Conservation (phyloP, 1,140 invertebrate genomes). For the Melitaea cinxia region DNA sequence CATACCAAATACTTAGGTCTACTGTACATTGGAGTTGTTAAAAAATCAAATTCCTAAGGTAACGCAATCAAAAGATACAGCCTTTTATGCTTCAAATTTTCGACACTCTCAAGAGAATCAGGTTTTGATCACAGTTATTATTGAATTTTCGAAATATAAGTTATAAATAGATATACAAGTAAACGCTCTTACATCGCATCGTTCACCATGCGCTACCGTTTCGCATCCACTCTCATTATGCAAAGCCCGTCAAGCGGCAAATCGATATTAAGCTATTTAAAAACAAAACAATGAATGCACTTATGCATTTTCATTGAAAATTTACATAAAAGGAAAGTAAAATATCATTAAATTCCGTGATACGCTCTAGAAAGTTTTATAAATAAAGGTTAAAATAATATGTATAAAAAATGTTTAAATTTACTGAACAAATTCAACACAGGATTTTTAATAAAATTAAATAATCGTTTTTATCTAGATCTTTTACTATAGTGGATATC, state of each 20-base stretch:
- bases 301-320: conserved; percentile 34
- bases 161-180: no score
- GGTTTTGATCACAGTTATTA: no score
- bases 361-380: not conserved
- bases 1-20: no score
- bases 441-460: no score
- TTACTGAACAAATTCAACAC: not conserved
- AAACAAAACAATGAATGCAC: conserved; percentile 28
- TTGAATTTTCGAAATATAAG: no score
- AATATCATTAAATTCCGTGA: not conserved
- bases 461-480: no score
- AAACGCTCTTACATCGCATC: not conserved
- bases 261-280: conserved; percentile 50
- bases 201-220: not conserved
- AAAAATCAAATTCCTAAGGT: no score
- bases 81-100: no score
- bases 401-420: not conserved
- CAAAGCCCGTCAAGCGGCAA: conserved; percentile 46
- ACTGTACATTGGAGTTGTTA: no score
- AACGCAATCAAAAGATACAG: no score
- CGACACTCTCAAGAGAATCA: no score
- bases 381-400: not conserved
- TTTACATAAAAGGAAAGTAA: conserved; percentile 37
- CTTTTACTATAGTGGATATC: no score
- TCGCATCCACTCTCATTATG: conserved; percentile 37